Percentiles rank a stretch among this genome's conserved stretches.
These are phyloP conservation scores for Erebia palarica DNA, from an alignment of 2,888 invertebrate genomes.

Conservation along the genomic window DNA sequence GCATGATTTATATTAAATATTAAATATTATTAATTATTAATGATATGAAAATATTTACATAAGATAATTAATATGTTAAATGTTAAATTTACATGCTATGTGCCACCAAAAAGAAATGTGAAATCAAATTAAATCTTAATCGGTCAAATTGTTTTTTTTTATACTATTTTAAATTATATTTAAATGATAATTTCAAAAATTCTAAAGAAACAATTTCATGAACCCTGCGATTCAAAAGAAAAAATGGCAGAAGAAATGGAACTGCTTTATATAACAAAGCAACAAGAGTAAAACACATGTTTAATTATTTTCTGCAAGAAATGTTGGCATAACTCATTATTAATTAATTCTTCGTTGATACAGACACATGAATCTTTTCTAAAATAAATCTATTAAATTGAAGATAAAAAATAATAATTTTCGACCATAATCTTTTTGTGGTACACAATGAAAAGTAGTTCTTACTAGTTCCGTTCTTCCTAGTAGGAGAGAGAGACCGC, in stretches of 20 bases:
- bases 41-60: neutral
- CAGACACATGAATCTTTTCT: neutral
- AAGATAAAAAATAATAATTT: neutral
- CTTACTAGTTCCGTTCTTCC: constrained; percentile 77
- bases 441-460: neutral
- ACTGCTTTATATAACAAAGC: too few species aligned
- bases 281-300: too few species aligned
- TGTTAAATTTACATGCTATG: neutral
- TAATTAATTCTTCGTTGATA: neutral
- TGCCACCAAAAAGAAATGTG: neutral
- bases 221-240: neutral
- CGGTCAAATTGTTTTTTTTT: neutral
- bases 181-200: neutral
- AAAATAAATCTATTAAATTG: neutral
- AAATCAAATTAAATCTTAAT: neutral
- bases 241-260: too few species aligned
- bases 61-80: neutral
- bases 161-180: neutral
- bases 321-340: neutral
- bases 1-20: neutral
- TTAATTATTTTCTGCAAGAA: neutral
- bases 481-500: constrained; percentile 85
- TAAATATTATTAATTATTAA: neutral
- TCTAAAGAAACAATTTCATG: neutral
- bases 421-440: neutral